Evolutionary conservation across 2,113 vertebrate genomes (phyloP), one percentile per base, ranked within the genome.

Genomic region (Sander vitreus): DNA sequence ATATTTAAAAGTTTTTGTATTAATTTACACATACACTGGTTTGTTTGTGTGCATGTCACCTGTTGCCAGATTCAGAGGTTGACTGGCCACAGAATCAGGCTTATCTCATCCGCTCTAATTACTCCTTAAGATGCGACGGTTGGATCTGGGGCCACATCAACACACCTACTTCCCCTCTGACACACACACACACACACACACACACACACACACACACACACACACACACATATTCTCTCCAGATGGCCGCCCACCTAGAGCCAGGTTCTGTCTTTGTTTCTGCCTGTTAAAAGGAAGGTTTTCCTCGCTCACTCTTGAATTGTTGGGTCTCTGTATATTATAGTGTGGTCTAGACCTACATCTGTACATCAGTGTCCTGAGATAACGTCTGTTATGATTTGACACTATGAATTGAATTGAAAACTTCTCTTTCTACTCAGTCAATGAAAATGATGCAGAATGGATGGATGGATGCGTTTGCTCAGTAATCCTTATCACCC

Each of bases 61-160:
- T 73, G 74, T 19, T 89, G 79, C 84, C 74, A 81, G 71, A 68
- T 75, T 66, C 78, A 10, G 39, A 39, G 39, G 39, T 39, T 76
- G 72, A 86, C 83, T 92, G 87, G 84, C 62, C 84, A 78, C 76
- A 86, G 81, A 88, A 83, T 91, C 78, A 76, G 76, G 58, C 75
- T 76, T 4, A 50, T 81, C 85, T 93, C 86, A 93, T 93, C 91
- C 73, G 27, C 69, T 86, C 57, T 89, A 85, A 90, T 84, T 77
- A 90, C 73, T 87, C 74, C 65, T 92, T 91, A 87, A 87, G 85
- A 87, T 72, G 65, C 79, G 76, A 67, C 72, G 47, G 76, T 77
- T 43, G 62, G 81, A 89, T 81, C 74, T 81, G 63, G 53, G 73
- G 68, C 70, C 73, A 73, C 33, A 25, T 57, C 8, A 5, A 78